Conservation (phyloP, 2,888 invertebrate species). For the Flexamia atlantica region DNA sequence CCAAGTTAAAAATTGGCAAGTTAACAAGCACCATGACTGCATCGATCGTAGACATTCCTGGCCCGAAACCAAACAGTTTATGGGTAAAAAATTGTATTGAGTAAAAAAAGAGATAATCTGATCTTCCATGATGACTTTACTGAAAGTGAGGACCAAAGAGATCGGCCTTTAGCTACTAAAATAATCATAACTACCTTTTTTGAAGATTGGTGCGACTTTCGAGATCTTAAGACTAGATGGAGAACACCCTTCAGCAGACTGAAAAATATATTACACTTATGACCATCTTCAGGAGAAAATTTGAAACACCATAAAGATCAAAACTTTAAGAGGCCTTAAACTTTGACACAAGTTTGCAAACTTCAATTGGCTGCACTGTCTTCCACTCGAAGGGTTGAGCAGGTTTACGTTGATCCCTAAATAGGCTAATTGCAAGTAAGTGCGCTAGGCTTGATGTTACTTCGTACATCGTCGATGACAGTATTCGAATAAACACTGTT, state of each 20-base stretch:
- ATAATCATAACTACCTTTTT: too few species aligned
- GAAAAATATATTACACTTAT: constrained; percentile 12
- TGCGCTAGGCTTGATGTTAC: background rate
- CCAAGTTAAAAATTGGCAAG: too few species aligned
- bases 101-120: too few species aligned
- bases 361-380: background rate
- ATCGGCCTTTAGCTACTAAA: too few species aligned
- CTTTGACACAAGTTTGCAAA: background rate
- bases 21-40: too few species aligned
- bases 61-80: too few species aligned
- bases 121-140: too few species aligned
- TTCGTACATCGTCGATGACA: background rate
- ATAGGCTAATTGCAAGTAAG: background rate
- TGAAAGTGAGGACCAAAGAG: too few species aligned
- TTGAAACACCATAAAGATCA: constrained; percentile 46
- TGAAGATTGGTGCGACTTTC: constrained; percentile 29
- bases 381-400: background rate
- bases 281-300: constrained; percentile 18
- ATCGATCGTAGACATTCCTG: too few species aligned
- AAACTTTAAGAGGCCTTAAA: constrained; percentile 12
- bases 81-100: too few species aligned
- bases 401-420: background rate
- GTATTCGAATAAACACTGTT: background rate
- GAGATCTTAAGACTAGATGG: constrained; percentile 20
- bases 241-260: constrained; percentile 20